These are phyloP conservation scores for Nebria ingens DNA, from an alignment of 1,140 invertebrate species.

Conservation along the genomic window DNA sequence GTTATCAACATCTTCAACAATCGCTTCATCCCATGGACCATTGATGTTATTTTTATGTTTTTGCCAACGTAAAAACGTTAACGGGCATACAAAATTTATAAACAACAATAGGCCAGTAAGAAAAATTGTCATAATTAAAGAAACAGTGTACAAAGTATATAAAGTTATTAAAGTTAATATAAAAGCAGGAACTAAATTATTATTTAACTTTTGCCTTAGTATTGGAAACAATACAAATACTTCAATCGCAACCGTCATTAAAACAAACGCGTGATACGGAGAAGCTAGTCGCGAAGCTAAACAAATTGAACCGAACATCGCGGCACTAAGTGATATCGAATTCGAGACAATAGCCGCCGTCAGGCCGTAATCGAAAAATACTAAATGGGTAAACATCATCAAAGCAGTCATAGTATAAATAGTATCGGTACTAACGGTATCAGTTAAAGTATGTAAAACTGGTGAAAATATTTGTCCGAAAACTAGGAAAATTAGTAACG, in stretches of 20 bases:
- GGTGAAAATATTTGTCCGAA: constrained; percentile 82
- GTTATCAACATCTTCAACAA: constrained; percentile 49
- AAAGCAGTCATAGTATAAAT: constrained; percentile 85
- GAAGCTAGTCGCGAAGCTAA: constrained; percentile 80
- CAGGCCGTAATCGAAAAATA: constrained; percentile 87
- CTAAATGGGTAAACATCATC: constrained; percentile 78
- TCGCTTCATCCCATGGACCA: constrained; percentile 92
- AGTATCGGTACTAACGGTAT: constrained; percentile 92
- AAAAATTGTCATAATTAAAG: constrained; percentile 42
- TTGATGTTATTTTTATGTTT: constrained; percentile 87
- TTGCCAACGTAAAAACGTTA: constrained; percentile 66
- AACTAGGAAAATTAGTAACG: constrained; percentile 64
- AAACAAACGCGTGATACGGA: constrained; percentile 75
- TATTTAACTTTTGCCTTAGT: constrained; percentile 51
- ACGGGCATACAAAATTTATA: constrained; percentile 65
- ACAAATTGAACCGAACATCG: constrained; percentile 87
- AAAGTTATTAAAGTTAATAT: constrained; percentile 37
- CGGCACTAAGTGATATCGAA: constrained; percentile 79
- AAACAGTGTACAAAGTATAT: constrained; percentile 45
- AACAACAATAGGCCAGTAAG: constrained; percentile 52
- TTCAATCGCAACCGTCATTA: constrained; percentile 75
- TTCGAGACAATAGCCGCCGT: constrained; percentile 70
- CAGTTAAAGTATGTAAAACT: constrained; percentile 86
- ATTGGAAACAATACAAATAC: constrained; percentile 83
- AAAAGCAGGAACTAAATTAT: constrained; percentile 28